Evolutionary conservation across 92 coral and sea anemone species (phyloP), one percentile per base, ranked within the genome.

Genomic region (Anthopleura xanthogrammica): DNA sequence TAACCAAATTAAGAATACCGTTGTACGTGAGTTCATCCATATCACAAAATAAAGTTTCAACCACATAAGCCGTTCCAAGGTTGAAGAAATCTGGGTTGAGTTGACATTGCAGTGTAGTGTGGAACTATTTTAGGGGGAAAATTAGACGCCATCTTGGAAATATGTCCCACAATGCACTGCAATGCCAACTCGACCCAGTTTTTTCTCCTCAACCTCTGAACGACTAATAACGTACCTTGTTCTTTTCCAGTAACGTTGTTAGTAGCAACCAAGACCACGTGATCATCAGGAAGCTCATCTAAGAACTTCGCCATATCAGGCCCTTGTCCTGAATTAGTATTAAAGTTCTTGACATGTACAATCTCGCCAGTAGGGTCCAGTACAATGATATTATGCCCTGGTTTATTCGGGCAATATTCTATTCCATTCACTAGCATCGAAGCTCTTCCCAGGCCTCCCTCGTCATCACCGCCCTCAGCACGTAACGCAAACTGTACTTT

Each of bases 391-490:
- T 96, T 96, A 83, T 96, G 99, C 0, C 99, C 99, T 52, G 93
- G 90, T 79, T 91, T 94, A 85, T 83, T 89, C 72, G 98, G 99
- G 75, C 99, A 96, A 60, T 96, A 92, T 71, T 96, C 99, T 13
- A 89, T 93, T 5, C 99, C 99, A 64, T 96, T 96, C 20, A 96
- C 97, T 81, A 89, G 87, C 86, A 96, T 94, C 6, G 98, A 91
- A 7, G 99, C 92, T 41, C 86, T 85, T 11, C 99, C 99, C 92
- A 94, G 93, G 5, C 99, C 99, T 20, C 99, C 99, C 85, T 94
- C 95, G 65, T 96, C 99, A 86, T 96, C 98, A 71, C 99, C 99
- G 2, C 99, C 99, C 22, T 93, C 95, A 29, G 93, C 98, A 60
- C 98, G 96, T 60, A 96, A 90, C 42, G 93, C 98, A 86, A 92